Evolutionary conservation across 2,797 vertebrate genomes (phyloP), one percentile per base, ranked within the genome.

Genomic region (Eptatretus atami): DNA sequence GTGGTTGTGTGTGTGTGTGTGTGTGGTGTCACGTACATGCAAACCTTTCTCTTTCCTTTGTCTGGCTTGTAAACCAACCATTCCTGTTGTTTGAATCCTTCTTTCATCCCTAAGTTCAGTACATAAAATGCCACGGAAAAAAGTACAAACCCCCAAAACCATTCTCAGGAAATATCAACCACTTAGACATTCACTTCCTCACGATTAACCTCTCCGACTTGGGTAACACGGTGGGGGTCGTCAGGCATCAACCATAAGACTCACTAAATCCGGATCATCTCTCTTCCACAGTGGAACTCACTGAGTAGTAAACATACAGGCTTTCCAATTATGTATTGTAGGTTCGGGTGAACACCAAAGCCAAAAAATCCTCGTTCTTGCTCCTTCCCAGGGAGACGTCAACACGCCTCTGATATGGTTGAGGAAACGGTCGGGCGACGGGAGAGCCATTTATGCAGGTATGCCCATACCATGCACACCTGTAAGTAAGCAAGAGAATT

Each of bases 211-310:
- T 82, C 78, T 96, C 90, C 3, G 90, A 94, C 66, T 71, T 6
- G 64, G 87, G 72, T 96, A 71, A 90, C 80, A 52, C 74, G 44
- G 66, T 95, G 78, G 77, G n/a, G 76, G 70, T 96, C 84, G 3
- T 71, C 67, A 55, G 76, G n/a, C 2, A 82, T 83, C 70, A n/a
- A 93, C 76, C 65, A n/a, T n/a, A 67, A 78, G 75, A 94, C 78
- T 96, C 83, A 67, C 88, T 95, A n/a, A 74, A 96, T 84, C 68
- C 90, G 75, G 69, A 96, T 85, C 72, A 80, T 80, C 73, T 96
- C 88, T 44, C 31, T 44, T 31, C 80, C 77, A 12, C 78, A 64
- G 67, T 73, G 53, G 86, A 73, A 71, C 86, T 80, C 70, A 93
- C 72, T 0, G 88, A 88, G 71, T 96, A 96, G 72, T 96, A 96